Evolutionary conservation across 92 coral and sea anemone genomes (phyloP), one percentile per base, ranked within the genome.

Genomic region (Muricea muricata): DNA sequence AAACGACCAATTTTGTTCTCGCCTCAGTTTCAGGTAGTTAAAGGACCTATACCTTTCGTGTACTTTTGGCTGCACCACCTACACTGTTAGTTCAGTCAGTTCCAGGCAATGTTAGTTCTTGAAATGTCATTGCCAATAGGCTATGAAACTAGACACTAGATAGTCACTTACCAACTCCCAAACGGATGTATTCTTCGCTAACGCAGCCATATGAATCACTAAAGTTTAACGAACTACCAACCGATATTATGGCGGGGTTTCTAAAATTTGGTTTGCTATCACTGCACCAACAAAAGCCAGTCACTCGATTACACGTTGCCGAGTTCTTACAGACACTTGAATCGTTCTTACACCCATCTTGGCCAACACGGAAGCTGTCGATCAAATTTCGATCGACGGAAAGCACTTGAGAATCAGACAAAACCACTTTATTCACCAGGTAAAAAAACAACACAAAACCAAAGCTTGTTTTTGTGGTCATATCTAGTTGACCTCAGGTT

Each of bases 321-420:
- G 50, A 25, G 1, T 1, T 45, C 3, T 61, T 46, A 47, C 80
- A 74, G 48, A 41, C 63, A 73, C 79, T 73, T 45, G 8, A 10
- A 74, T 45, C 26, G 4, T 35, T 47, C 23, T 5, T 24, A 28
- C 80, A 74, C 39, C 80, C 80, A 74, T 48, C 65, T 21, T 74
- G 12, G 0, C 80, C 80, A 74, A 74, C 34, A 30, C 80, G 80
- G 80, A 74, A 74, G 34, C 65, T 46, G 60, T 74, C 80, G 10
- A 37, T 74, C 14, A 6, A 12, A 47, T 74, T 74, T 74, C 80
- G 35, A 45, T 31, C 26, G 11, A 74, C 80, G 20, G 25, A 74
- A 74, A 14, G 4, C 41, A 74, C 80, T 74, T 74, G 18, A 74
- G 40, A 39, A 29, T 21, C 10, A 26, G 63, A 45, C 61, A 24